A percentile compares a stretch with the other conserved stretches of the same genome.
These are phyloP conservation scores for Rissa tridactyla DNA, from an alignment of 2,113 vertebrate genomes.

Conservation along the genomic window DNA sequence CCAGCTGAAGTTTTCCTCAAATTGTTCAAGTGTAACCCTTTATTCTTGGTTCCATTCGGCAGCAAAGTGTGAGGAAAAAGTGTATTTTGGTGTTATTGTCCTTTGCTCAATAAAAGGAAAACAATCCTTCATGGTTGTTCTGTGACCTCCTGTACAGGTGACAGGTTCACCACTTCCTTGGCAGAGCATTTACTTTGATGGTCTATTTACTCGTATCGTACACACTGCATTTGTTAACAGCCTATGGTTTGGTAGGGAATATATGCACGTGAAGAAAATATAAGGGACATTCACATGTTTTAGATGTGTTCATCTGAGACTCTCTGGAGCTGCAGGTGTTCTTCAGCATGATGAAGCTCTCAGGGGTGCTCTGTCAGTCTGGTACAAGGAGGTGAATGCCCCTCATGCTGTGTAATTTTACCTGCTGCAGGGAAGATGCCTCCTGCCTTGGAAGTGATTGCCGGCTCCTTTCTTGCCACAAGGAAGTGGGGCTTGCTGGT, in stretches of 20 bases:
- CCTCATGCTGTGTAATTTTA: neutral
- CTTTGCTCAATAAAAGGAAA: neutral
- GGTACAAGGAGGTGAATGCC: neutral
- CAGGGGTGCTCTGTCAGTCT: neutral
- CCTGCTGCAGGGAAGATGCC: neutral
- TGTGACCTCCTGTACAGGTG: neutral
- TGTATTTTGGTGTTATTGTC: neutral
- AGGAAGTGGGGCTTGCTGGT: fast-evolving
- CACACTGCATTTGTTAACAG: neutral
- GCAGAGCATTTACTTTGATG: neutral
- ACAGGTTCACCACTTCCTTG: neutral
- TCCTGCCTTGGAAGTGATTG: neutral
- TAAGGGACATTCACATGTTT: neutral
- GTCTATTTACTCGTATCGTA: neutral
- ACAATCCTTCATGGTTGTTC: neutral
- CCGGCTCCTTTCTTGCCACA: neutral
- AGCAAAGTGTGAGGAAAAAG: neutral
- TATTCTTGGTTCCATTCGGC: neutral
- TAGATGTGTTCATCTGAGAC: neutral
- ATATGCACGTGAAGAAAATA: neutral
- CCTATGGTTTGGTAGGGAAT: neutral
- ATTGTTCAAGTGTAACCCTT: neutral
- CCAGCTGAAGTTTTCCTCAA: neutral
- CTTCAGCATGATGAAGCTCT: neutral
- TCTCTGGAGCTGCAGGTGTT: neutral